Percentiles rank a stretch among this genome's conserved stretches.
phyloP scores from a whole-genome alignment of 1,140 invertebrate species.

The Brachionus calyciflorus region DNA sequence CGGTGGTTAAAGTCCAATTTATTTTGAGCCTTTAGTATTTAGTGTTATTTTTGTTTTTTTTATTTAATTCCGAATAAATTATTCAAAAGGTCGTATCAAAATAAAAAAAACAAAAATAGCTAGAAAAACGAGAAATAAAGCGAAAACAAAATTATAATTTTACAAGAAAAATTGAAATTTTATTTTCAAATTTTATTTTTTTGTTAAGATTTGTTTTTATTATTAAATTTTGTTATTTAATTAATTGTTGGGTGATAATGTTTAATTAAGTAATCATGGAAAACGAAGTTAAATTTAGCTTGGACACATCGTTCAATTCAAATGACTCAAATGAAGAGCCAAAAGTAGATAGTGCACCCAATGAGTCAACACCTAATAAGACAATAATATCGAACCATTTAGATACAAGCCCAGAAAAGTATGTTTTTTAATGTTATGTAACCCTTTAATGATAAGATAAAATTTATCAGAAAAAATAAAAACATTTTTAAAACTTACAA shows the following conservation, averaged over 20 bases:
- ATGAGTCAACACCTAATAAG: background rate
- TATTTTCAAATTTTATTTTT: background rate
- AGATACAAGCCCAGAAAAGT: conserved; percentile 4
- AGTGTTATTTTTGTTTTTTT: conserved; percentile 18
- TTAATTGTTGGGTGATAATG: no score
- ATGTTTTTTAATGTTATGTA: background rate
- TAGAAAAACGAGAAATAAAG: background rate
- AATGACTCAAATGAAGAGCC: background rate
- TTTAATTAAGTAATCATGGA: no score
- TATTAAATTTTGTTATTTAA: no score
- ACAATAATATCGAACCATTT: background rate
- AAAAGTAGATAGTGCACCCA: background rate
- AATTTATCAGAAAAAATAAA: background rate
- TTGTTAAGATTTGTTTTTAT: no score
- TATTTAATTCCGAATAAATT: conserved; percentile 20
- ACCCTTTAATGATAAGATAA: background rate
- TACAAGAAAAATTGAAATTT: conserved; percentile 2
- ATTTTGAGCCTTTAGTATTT: background rate
- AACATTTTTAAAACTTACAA: background rate
- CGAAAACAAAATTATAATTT: conserved; percentile 25
- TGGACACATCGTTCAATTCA: conserved; percentile 5
- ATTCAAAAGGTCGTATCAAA: conserved; percentile 27
- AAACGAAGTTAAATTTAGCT: conserved; percentile 3
- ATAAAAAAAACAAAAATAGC: background rate
- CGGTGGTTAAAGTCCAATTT: no score